Evolutionary conservation across 2,113 vertebrate genomes (phyloP), one percentile per base, ranked within the genome.

Genomic region (Anarhynchus alexandrinus): DNA sequence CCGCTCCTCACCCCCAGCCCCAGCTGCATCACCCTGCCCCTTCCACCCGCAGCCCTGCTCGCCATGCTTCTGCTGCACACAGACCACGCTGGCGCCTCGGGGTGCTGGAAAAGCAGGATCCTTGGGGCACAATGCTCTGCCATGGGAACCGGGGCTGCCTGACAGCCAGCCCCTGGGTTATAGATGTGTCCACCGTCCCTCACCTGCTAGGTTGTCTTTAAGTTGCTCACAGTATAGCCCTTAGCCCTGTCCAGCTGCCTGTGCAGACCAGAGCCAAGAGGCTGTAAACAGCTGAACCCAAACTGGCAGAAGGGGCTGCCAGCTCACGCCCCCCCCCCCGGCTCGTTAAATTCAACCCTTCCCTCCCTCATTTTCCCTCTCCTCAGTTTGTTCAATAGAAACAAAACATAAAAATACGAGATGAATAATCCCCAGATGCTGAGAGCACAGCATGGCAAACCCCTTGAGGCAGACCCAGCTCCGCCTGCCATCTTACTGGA

Each of bases 71-170:
- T 25, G 51, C 82, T 29, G 36, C 40, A 3, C 3, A 2, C 52
- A 22, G 71, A 32, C n/a, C 29, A 4, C 4, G 0, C 3, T 10
- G n/a, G 42, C 20, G 23, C 16, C 72, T 54, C 4, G 0, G 16
- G 54, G 19, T 9, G 32, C 64, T 8, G 4, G 23, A 11, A 45
- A 16, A 54, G 42, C 30, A 40, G 42, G n/a, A 51, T 32, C 47
- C 47, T 12, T 3, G 40, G 25, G 42, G 54, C 18, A 32, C 11
- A 20, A 3, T 12, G 43, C 62, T 67, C 23, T 73, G 59, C 54
- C 32, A 2, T 1, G 19, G 59, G 57, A 70, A 38, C 45, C 1
- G 1, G 59, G 13, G n/a, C 61, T 59, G 21, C 36, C 67, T 9
- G n/a, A 4, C 26, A 55, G 61, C 34, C 66, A 30, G 78, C n/a